phyloP scores from a whole-genome alignment of 2,797 vertebrate species.

The Anas bahamensis region DNA sequence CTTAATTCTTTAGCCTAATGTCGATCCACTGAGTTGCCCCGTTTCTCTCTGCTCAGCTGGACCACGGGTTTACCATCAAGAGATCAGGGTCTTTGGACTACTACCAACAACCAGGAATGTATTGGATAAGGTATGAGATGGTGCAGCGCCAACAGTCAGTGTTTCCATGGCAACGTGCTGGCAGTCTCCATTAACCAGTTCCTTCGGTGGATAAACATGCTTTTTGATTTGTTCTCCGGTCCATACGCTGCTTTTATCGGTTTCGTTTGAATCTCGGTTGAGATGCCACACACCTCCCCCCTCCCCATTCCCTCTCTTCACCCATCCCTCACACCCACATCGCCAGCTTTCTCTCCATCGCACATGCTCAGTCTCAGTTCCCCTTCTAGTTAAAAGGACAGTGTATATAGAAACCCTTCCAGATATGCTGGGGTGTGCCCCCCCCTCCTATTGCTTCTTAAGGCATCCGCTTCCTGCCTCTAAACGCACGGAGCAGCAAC shows the following conservation, averaged over 20 bases:
- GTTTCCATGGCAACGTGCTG: conserved; percentile 96
- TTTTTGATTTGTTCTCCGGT: conserved; percentile 83
- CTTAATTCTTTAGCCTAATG: conserved; percentile 82
- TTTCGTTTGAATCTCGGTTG: conserved; percentile 85
- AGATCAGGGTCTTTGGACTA: conserved; percentile 98
- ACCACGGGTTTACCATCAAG: conserved; percentile 98
- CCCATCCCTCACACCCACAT: conserved; percentile 85
- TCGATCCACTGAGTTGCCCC: conserved; percentile 91
- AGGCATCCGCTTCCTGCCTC: conserved; percentile 67
- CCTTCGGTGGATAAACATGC: conserved; percentile 86
- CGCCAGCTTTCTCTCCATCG: conserved; percentile 83
- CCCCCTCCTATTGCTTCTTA: conserved; percentile 61
- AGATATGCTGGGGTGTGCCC: conserved; percentile 60
- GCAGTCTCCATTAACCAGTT: conserved; percentile 91
- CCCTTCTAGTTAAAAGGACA: conserved; percentile 82
- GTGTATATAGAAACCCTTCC: conserved; percentile 76
- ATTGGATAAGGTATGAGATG: conserved; percentile 97
- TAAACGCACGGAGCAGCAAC: conserved; percentile 63
- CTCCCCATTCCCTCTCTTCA: conserved; percentile 82
- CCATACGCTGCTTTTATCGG: conserved; percentile 88
- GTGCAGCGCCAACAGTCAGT: conserved; percentile 88
- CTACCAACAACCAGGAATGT: conserved; percentile 97
- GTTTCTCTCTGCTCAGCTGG: conserved; percentile 95
- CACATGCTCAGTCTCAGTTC: conserved; percentile 79
- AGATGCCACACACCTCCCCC: conserved; percentile 76